Evolutionary conservation across 2,113 vertebrate species (phyloP).

Genomic region (Pygoscelis antarcticus): DNA sequence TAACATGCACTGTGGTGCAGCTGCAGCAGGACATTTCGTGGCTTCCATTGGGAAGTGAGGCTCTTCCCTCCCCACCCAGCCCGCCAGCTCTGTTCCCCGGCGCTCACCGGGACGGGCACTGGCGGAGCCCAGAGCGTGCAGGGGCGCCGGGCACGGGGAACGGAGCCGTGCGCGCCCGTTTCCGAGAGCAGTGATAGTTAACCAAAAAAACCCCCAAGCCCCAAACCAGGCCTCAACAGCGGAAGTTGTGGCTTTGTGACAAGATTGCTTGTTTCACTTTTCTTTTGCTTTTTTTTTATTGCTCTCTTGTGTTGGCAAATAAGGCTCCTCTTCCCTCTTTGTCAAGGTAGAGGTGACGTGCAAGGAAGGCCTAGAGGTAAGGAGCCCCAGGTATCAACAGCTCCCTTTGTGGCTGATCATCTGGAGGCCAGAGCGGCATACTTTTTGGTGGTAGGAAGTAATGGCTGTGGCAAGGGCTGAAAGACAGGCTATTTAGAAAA

Average conservation of each 20-base stretch:
- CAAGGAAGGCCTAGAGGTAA: neutral
- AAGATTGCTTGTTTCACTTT: neutral
- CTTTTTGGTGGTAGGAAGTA: neutral
- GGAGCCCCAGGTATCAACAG: neutral
- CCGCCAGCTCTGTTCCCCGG: neutral
- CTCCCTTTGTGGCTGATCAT: neutral
- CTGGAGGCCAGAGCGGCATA: neutral
- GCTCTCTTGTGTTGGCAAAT: neutral
- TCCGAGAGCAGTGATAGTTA: neutral
- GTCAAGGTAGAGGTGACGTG: neutral
- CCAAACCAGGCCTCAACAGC: neutral
- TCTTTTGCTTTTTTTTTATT: neutral
- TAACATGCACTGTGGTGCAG: neutral
- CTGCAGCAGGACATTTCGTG: neutral
- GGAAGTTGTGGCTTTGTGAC: neutral
- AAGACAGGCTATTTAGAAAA: neutral
- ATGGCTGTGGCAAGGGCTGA: neutral
- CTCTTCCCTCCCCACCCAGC: neutral
- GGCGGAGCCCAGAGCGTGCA: neutral
- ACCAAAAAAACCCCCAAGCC: neutral
- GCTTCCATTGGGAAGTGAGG: neutral
- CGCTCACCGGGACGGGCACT: accelerated
- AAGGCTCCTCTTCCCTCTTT: neutral
- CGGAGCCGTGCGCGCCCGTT: neutral
- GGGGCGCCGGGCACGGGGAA: neutral